phyloP scores from a whole-genome alignment of 2,113 vertebrate species.

The Polypterus bichir region DNA sequence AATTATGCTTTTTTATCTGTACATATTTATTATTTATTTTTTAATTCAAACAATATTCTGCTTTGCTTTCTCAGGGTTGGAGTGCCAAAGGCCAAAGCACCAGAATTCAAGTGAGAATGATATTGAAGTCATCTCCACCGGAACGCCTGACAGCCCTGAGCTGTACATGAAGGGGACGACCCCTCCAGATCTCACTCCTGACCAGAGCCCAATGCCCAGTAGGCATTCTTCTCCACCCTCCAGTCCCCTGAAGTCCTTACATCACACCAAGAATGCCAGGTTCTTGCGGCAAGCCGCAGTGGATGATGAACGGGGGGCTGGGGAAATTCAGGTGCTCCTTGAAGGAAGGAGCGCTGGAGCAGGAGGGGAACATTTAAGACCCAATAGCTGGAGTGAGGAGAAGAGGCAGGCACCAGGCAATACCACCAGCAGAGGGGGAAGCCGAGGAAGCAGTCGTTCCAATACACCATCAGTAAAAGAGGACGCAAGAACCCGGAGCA shows the following conservation, averaged over 20 bases:
- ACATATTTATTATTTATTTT: slow-evolving; percentile 1
- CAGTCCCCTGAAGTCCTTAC: slow-evolving; percentile 47
- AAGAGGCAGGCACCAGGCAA: slow-evolving; percentile 35
- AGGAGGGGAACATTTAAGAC: slow-evolving; percentile 51
- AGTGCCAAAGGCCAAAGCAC: slow-evolving; percentile 78
- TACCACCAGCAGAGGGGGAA: slow-evolving; percentile 34
- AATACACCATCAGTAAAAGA: slow-evolving; percentile 52
- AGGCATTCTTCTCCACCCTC: slow-evolving; percentile 66
- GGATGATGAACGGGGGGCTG: slow-evolving; percentile 70
- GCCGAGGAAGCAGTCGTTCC: slow-evolving; percentile 53
- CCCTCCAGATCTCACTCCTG: slow-evolving; percentile 76
- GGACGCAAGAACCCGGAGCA: slow-evolving; percentile 63
- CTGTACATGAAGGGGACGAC: slow-evolving; percentile 90
- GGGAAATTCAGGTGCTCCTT: slow-evolving; percentile 86
- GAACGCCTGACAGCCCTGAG: slow-evolving; percentile 80
- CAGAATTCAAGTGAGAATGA: slow-evolving; percentile 74
- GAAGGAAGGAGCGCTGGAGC: slow-evolving; percentile 56
- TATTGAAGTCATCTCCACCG: slow-evolving; percentile 78
- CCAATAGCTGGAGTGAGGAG: slow-evolving; percentile 76
- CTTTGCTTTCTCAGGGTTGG: slow-evolving; percentile 56
- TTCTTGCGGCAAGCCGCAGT: slow-evolving; percentile 79
- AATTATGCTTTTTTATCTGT: background rate
- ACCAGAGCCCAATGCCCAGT: slow-evolving; percentile 79
- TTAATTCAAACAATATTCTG: slow-evolving; percentile 6
- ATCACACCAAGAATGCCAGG: slow-evolving; percentile 68